Base-by-base conservation (phyloP, 2,888 invertebrate species). In the Caenorhabditis drosophilae region DNA sequence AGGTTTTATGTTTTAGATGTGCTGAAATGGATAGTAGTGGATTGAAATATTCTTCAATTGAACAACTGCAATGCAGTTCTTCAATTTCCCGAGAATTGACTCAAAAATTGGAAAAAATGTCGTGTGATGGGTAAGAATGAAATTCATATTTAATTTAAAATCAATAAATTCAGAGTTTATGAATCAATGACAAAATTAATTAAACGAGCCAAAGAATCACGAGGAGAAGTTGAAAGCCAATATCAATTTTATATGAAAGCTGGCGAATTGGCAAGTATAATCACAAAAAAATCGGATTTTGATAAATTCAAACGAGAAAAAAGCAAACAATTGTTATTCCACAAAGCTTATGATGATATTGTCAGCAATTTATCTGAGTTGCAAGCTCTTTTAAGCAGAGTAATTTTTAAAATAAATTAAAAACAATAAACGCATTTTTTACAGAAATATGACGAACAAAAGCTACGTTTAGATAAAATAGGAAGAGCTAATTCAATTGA, bases 191-290 rank as follows among this genome's bases (percentile, higher is more conserved):
- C 56, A 31, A 60, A 42, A 2, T 20, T 66, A 25, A 31, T 49
- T 4, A 35, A 40, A 1, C 31, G 9, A 16, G 52, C 60, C 1
- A 44, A 16, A 12, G 35, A 36, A 12, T 38, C 60, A n/a, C 56
- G 60, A 15, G 67, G 67, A 3, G 67, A 67, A 42, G 11, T 57
- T 2, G 67, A 67, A 45, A 47, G 46, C n/a, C 57, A 67, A 36
- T 60, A 61, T 44, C 22, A 45, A 7, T 22, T 46, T 16, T 42
- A 50, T 12, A 46, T 67, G 46, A 34, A 35, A 23, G 49, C 60
- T 3, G 67, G 55, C 6, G 60, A 60, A 18, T 18, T 67, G 22
- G 45, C 34, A 0, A 23, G 22, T 15, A 22, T 67, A 2, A 53
- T 67, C 11, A 18, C 9, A 6, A 50, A 52, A 18, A 40, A 45